phyloP scores from a whole-genome alignment of 2,888 invertebrate genomes.

The Baccha elongata region DNA sequence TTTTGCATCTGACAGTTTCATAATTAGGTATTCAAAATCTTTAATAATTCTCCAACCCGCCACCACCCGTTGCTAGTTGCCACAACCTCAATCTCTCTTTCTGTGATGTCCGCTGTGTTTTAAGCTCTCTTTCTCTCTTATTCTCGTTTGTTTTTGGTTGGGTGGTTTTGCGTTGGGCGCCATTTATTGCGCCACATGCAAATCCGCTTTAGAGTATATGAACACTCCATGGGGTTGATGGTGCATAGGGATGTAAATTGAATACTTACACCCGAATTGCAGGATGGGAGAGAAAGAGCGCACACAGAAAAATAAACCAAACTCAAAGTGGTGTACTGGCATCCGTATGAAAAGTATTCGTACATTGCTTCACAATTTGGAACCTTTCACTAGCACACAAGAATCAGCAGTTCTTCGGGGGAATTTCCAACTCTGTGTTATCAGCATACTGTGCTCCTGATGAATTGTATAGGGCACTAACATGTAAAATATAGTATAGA shows the following conservation, averaged over 20 bases:
- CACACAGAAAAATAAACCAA: slow-evolving; percentile 46
- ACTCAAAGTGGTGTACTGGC: slow-evolving; percentile 37
- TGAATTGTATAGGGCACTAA: slow-evolving; percentile 48
- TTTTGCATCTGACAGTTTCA: slow-evolving; percentile 83
- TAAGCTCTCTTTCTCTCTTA: slow-evolving; percentile 25
- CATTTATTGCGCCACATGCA: slow-evolving; percentile 32
- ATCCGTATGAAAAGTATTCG: background rate
- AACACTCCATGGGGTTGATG: slow-evolving; percentile 11
- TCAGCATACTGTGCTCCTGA: slow-evolving; percentile 8
- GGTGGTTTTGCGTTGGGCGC: slow-evolving; percentile 31
- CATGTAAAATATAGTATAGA: slow-evolving; percentile 65
- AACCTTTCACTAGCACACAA: slow-evolving; percentile 64
- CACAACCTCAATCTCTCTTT: slow-evolving; percentile 17
- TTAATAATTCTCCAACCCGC: slow-evolving; percentile 78
- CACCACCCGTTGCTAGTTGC: slow-evolving; percentile 25
- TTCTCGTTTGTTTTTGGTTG: background rate
- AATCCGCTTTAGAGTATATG: slow-evolving; percentile 21
- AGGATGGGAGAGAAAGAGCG: slow-evolving; percentile 33
- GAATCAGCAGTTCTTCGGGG: slow-evolving; percentile 47
- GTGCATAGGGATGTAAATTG: background rate
- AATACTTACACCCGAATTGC: background rate
- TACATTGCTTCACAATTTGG: slow-evolving; percentile 59
- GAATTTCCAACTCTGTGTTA: slow-evolving; percentile 37
- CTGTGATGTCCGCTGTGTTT: slow-evolving; percentile 27
- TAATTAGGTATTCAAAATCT: slow-evolving; percentile 83